Evolutionary conservation across 2,113 vertebrate genomes (phyloP), one percentile per base, ranked within the genome.

Genomic region (Phainopepla nitens): DNA sequence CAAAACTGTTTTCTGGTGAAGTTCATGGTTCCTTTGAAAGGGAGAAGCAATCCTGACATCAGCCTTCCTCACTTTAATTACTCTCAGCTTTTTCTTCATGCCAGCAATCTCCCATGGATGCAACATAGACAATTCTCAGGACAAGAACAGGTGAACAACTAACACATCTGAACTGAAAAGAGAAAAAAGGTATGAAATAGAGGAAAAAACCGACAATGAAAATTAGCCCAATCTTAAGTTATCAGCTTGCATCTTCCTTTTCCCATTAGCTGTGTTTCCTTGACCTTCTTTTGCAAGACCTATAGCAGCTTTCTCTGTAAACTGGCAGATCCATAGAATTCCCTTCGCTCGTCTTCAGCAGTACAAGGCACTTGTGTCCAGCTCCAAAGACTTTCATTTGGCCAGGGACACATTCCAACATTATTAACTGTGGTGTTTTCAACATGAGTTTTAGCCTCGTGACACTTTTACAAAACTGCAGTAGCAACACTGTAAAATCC

Each of bases 81-180:
- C 56, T 62, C 15, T 45, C 80, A 94, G 44, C 60, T 44, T 93
- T 93, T 94, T 71, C 72, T 93, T 86, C 36, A 3, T 94, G 86
- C 82, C 87, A 95, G 62, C 72, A 80, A 78, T 89, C 86, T 94
- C 88, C 62, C 61, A 66, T 35, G 51, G 90, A 95, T 88, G 56
- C 49, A 86, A 54, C 33, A 86, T n/a, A n/a, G 90, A 90, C 94
- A 94, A 92, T 94, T 94, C 69, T 87, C 64, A 50, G 70, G 84
- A 77, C 61, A 84, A 92, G 54, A 47, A 71, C 0, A 93, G 54
- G 75, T 6, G 7, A 90, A 60, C 31, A 93, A 47, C 51, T 86
- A 90, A 75, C 65, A 92, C 80, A 90, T 86, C 60, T 89, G 65
- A 93, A 84, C 53, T 18, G 54, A 70, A 76, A 89, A 75, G 49